These are phyloP conservation scores for Blastomussa wellsi DNA, from an alignment of 92 coral and sea anemone species.

Conservation along the genomic window DNA sequence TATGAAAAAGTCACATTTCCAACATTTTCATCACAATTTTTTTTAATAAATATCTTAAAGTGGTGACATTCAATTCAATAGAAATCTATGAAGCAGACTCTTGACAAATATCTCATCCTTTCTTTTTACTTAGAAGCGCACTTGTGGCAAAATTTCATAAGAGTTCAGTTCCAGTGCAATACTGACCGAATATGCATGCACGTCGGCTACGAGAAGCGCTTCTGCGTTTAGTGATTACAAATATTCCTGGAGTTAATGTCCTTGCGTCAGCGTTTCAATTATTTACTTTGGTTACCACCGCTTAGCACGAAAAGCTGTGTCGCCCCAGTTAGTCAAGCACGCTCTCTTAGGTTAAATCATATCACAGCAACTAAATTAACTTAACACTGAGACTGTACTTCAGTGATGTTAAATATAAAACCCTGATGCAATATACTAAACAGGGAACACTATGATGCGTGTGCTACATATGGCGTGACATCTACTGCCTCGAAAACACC, in stretches of 20 bases:
- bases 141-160: not conserved
- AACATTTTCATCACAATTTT: not conserved
- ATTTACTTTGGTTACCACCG: slow-evolving; percentile 28
- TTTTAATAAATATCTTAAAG: slow-evolving; percentile 8
- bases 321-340: slow-evolving; percentile 19
- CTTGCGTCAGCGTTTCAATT: not conserved
- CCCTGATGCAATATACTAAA: not conserved
- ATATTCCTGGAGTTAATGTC: not conserved
- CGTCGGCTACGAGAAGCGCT: slow-evolving; percentile 2
- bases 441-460: not conserved
- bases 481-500: not conserved
- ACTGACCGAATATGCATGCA: not conserved
- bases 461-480: not conserved
- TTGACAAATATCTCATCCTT: not conserved
- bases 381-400: not conserved
- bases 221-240: not conserved
- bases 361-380: not conserved
- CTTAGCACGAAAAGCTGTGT: slow-evolving; percentile 18
- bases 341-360: not conserved
- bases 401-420: not conserved
- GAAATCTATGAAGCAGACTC: not conserved
- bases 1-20: not conserved
- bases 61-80: slow-evolving; percentile 1
- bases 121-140: not conserved
- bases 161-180: not conserved